These are phyloP conservation scores for Pseudococcus longispinus DNA, from an alignment of 2,888 invertebrate species.

Conservation along the genomic window DNA sequence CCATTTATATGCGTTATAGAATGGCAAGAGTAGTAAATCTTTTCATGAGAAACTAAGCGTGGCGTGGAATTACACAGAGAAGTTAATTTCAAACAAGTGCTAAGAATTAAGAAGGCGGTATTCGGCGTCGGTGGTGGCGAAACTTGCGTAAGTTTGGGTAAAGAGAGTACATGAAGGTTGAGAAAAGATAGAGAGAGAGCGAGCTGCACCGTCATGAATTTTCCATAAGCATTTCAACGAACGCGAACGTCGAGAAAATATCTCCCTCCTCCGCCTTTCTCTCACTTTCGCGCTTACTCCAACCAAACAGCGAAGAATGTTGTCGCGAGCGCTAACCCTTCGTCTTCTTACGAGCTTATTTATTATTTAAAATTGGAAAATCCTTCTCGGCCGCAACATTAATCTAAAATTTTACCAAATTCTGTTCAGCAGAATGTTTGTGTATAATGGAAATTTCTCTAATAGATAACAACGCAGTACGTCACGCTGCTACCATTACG, in stretches of 20 bases:
- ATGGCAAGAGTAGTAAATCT: not conserved
- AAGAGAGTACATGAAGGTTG: not conserved
- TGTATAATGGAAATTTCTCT: conserved; percentile 11
- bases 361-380: conserved; percentile 43
- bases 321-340: conserved; percentile 7
- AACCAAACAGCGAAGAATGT: conserved; percentile 1
- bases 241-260: not conserved
- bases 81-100: conserved; percentile 8
- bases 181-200: not conserved
- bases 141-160: not conserved
- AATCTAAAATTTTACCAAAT: conserved; percentile 40
- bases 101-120: conserved; percentile 7
- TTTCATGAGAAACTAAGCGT: not conserved
- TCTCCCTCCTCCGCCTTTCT: not conserved
- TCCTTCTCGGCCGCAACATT: conserved; percentile 31
- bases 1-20: not conserved
- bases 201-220: not conserved
- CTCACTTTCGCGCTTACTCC: too few species aligned
- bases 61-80: not conserved
- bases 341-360: conserved; percentile 13
- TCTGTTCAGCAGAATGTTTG: not conserved
- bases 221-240: conserved; percentile 5
- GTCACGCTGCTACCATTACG: too few species aligned
- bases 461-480: not conserved
- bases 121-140: not conserved